These are phyloP conservation scores for Pseudochirops corinnae DNA, from an alignment of 2,797 vertebrate genomes.

Conservation along the genomic window DNA sequence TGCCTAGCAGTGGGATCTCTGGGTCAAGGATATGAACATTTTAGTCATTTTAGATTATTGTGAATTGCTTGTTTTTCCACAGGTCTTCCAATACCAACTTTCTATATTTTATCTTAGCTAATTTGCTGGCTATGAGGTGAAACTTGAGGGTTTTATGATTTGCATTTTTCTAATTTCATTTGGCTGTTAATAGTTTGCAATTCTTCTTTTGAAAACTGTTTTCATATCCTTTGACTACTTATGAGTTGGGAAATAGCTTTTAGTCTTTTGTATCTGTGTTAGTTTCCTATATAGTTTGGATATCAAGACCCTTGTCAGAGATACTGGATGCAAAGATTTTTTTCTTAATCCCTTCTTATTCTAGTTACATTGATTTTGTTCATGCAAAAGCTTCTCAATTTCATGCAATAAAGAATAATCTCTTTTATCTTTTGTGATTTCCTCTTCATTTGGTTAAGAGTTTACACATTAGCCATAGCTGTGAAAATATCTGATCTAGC, in stretches of 20 bases:
- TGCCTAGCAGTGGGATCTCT: too few relatives aligned
- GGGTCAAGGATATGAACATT: too few relatives aligned
- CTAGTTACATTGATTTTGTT: neutral
- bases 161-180: neutral
- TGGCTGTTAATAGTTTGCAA: neutral
- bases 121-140: neutral
- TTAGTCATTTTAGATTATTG: too few relatives aligned
- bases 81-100: too few relatives aligned
- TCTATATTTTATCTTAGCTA: neutral
- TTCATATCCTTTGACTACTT: neutral
- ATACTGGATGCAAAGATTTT: neutral
- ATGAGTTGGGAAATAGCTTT: neutral
- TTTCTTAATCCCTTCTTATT: neutral
- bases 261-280: neutral
- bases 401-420: neutral
- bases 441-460: neutral
- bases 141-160: neutral
- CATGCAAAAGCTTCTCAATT: neutral
- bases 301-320: neutral
- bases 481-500: neutral
- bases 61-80: too few relatives aligned
- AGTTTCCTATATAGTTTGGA: neutral
- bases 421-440: neutral
- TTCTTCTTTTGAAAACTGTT: slow-evolving; percentile 5
- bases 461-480: neutral